These are phyloP conservation scores for Euspilapteryx auroguttella DNA, from an alignment of 2,888 invertebrate species.

Conservation along the genomic window DNA sequence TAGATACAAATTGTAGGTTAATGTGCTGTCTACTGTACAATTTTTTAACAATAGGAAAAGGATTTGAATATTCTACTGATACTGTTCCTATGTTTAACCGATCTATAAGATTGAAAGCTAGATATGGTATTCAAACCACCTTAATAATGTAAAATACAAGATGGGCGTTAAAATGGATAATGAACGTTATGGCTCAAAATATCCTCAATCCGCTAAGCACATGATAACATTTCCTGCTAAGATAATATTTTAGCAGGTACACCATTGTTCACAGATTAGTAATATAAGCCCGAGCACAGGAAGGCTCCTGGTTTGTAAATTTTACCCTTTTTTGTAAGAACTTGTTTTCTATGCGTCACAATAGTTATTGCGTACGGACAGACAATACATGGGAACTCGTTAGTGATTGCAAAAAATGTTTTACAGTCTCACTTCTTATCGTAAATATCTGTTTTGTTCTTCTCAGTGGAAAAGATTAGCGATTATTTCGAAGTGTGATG, in stretches of 20 bases:
- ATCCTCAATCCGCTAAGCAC: constrained; percentile 2
- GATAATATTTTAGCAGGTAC: constrained; percentile 17
- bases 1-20: no score
- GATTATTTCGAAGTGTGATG: no score
- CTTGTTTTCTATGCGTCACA: constrained; percentile 2
- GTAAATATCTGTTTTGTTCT: constrained; percentile 9
- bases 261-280: constrained; percentile 5
- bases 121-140: constrained; percentile 10
- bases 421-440: constrained; percentile 20
- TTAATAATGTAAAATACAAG: no score
- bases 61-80: no score
- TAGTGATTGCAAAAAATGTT: constrained; percentile 15
- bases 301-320: constrained; percentile 2
- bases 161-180: no score
- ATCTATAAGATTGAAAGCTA: constrained; percentile 4
- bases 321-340: background rate
- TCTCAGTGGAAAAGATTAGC: background rate
- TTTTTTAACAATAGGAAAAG: no score
- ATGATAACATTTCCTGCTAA: constrained; percentile 18
- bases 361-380: background rate
- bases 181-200: constrained; percentile 16
- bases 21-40: no score
- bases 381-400: constrained; percentile 6
- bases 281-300: constrained; percentile 3
- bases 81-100: no score